These are phyloP conservation scores for Clusia tigrina DNA, from an alignment of 2,888 invertebrate species.

Conservation along the genomic window DNA sequence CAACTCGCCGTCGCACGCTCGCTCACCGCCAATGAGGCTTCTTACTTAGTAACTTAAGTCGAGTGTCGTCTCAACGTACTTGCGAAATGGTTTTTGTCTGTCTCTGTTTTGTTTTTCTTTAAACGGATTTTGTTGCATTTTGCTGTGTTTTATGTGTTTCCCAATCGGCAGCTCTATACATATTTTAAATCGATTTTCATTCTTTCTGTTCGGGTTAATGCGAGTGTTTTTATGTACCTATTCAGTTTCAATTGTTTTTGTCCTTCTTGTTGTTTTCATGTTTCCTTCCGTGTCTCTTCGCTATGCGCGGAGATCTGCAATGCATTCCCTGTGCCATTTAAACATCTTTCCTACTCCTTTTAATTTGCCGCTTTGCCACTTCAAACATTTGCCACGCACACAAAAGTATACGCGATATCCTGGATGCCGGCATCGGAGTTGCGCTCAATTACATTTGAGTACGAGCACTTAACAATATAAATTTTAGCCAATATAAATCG, in stretches of 20 bases:
- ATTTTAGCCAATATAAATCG: too few species aligned
- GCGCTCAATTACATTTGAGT: too few species aligned
- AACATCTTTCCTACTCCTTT: too few species aligned
- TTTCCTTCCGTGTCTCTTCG: not conserved
- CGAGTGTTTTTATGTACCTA: not conserved
- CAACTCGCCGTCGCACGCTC: constrained; percentile 24
- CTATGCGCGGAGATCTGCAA: too few species aligned
- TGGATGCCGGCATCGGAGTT: too few species aligned
- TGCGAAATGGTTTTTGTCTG: not conserved
- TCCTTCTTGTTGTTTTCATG: not conserved
- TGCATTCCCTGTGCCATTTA: too few species aligned
- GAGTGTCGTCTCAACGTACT: not conserved
- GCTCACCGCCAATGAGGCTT: constrained; percentile 7
- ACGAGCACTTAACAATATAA: too few species aligned
- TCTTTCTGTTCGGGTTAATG: not conserved
- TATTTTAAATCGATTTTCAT: not conserved
- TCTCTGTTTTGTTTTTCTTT: not conserved
- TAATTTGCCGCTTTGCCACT: too few species aligned
- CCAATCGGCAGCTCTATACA: constrained; percentile 2
- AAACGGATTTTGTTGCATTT: constrained; percentile 19
- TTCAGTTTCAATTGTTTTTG: constrained; percentile 3
- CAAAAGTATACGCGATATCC: too few species aligned
- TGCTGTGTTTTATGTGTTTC: constrained; percentile 22
- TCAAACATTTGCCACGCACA: too few species aligned
- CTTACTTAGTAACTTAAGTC: not conserved